Base-by-base conservation (phyloP, 2,888 invertebrate species). In the Escarpia spicata region DNA sequence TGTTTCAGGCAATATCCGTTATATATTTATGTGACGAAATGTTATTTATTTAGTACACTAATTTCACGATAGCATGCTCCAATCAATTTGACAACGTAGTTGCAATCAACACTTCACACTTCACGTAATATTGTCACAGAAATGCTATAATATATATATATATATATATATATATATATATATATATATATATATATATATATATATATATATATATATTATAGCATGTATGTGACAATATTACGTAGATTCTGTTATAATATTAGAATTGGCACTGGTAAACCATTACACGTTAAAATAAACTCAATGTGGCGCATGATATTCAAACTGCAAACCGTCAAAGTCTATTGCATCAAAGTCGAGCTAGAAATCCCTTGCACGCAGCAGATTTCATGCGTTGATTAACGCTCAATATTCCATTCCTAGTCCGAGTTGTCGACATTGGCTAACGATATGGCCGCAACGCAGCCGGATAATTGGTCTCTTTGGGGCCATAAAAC, bases 371-470 rank as follows among this genome's bases (percentile, higher is more conserved):
- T 75, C 6, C n/a, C 19, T 26, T n/a, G 75, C 75, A 75, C 26
- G 26, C 75, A 2, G n/a, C 26, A 75, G 19, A 75, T 75, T 26
- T 26, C 19, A 26, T n/a, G 75, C 75, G 75, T 75, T 75, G 75
- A 75, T 75, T 75, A 75, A 75, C 75, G 75, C 75, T 75, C 75
- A 75, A 75, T 75, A 75, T 75, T 75, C 6, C 75, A 75, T 75
- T 15, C 75, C n/a, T 75, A 75, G n/a, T 75, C 26, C 75, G n/a
- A n/a, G 75, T 6, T 26, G n/a, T 75, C 75, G 75, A 26, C 75
- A 75, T 75, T 75, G 75, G 75, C 75, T 75, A 75, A 75, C 75
- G 75, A 75, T 75, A 75, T n/a, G 75, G 75, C 75, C 75, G 75
- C 75, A 75, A 26, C n/a, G 19, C 75, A 75, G 75, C 75, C 19